phyloP scores from a whole-genome alignment of 2,888 invertebrate species.

The Agrilus biguttatus region DNA sequence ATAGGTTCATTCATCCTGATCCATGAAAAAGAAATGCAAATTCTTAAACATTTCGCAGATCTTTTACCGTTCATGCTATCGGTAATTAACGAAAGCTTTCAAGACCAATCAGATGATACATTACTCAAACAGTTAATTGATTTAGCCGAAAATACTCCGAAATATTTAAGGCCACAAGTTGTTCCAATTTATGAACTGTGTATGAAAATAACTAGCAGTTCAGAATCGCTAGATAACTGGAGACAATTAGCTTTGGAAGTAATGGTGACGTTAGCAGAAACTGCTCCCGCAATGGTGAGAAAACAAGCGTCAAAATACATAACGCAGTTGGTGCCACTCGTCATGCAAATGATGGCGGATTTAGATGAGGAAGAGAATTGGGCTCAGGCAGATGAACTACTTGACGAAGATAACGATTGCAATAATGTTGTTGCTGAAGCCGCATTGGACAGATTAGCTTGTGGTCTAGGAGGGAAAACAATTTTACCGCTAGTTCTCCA shows the following conservation, averaged over 20 bases:
- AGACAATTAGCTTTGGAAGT: conserved; percentile 85
- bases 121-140: conserved; percentile 88
- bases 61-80: conserved; percentile 65
- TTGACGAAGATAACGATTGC: conserved; percentile 88
- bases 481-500: conserved; percentile 77
- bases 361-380: conserved; percentile 85
- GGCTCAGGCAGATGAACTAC: conserved; percentile 72
- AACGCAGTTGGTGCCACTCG: conserved; percentile 62
- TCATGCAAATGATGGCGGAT: conserved; percentile 90
- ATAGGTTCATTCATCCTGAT: conserved; percentile 78
- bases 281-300: conserved; percentile 91
- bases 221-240: conserved; percentile 66
- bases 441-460: conserved; percentile 92
- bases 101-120: conserved; percentile 76
- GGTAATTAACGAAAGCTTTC: conserved; percentile 67
- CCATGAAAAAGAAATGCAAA: conserved; percentile 85
- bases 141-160: conserved; percentile 83
- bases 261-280: conserved; percentile 72
- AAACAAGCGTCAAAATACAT: conserved; percentile 81
- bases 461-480: conserved; percentile 66
- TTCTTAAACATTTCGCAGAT: conserved; percentile 80
- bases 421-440: conserved; percentile 94
- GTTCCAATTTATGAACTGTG: conserved; percentile 77
- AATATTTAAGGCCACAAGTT: conserved; percentile 78
- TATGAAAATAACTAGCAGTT: conserved; percentile 64